phyloP scores from a whole-genome alignment of 1,140 invertebrate genomes.

The Xylocopa sonorina region DNA sequence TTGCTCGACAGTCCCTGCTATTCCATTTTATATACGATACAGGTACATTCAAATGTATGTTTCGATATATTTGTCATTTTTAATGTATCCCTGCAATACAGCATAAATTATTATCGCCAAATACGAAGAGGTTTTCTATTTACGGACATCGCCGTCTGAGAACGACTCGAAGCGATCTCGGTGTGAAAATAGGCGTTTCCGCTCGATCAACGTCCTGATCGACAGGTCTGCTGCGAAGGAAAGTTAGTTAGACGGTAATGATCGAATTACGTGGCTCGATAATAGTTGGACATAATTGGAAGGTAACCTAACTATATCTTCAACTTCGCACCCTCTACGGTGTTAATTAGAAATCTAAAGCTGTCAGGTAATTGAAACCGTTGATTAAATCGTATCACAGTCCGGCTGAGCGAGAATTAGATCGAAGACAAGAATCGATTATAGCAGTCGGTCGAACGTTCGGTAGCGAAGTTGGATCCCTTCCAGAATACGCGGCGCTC shows the following conservation, averaged over 20 bases:
- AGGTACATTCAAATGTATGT: too few species aligned
- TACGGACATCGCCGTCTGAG: too few species aligned
- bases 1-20: too few species aligned
- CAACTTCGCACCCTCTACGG: too few species aligned
- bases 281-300: neutral
- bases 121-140: too few species aligned
- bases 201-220: neutral
- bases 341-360: constrained; percentile 16
- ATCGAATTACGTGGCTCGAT: neutral
- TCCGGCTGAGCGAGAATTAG: neutral
- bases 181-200: too few species aligned
- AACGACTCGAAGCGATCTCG: too few species aligned
- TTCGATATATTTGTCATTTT: too few species aligned
- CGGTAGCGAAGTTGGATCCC: constrained; percentile 18
- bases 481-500: constrained; percentile 42
- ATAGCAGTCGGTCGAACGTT: neutral
- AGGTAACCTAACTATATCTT: neutral
- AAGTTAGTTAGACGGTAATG: too few species aligned
- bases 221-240: neutral
- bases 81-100: too few species aligned
- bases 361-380: neutral
- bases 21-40: too few species aligned
- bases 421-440: constrained; percentile 9
- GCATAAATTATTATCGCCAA: too few species aligned
- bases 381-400: constrained; percentile 3